These are phyloP conservation scores for Salvelinus fontinalis DNA, from an alignment of 2,113 vertebrate species.

Conservation along the genomic window DNA sequence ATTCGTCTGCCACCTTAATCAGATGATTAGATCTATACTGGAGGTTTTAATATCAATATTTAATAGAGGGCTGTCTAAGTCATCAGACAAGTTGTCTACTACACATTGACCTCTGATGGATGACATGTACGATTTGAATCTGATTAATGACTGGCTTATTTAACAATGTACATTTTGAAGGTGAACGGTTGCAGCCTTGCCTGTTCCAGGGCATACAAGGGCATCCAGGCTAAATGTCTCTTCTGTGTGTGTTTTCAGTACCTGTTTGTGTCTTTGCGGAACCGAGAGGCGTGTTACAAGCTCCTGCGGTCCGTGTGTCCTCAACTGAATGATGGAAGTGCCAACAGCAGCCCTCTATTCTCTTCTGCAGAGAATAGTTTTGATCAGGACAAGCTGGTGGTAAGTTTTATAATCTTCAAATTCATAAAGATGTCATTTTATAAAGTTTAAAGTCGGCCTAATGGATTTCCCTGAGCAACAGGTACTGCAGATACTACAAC, in stretches of 20 bases:
- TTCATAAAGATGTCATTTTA: too few relatives aligned
- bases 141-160: not conserved
- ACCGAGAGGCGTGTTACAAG: conserved; percentile 79
- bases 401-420: conserved; percentile 44
- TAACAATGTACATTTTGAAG: conserved; percentile 1
- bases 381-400: conserved; percentile 68
- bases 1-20: not conserved
- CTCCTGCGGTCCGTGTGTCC: conserved; percentile 77
- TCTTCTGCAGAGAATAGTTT: conserved; percentile 64
- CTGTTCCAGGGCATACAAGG: not conserved
- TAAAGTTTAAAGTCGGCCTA: too few relatives aligned
- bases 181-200: not conserved
- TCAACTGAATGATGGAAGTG: conserved; percentile 71
- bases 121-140: not conserved
- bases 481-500: too few relatives aligned
- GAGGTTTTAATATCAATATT: not conserved
- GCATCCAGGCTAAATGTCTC: not conserved
- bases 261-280: conserved; percentile 80
- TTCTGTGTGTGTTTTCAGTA: conserved; percentile 60
- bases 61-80: not conserved
- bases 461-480: too few relatives aligned
- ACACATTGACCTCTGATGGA: not conserved
- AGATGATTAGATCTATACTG: not conserved
- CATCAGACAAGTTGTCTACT: not conserved
- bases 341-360: conserved; percentile 65